Evolutionary conservation across 2,113 vertebrate species (phyloP), one percentile per base, ranked within the genome.

Genomic region (Hypanus sabinus): DNA sequence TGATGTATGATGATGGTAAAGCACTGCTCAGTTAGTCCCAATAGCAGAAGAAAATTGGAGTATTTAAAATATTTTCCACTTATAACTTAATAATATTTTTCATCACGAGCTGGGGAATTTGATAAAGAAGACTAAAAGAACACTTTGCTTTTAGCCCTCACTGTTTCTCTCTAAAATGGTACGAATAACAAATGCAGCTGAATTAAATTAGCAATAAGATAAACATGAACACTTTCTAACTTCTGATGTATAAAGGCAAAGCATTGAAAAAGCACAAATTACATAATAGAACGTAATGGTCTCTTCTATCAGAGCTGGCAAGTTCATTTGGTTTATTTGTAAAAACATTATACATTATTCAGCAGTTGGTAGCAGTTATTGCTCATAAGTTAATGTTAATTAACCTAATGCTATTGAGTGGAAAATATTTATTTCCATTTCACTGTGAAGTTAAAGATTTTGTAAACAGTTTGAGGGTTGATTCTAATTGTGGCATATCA

Each of bases 371-470:
- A 22, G 22, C 91, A 38, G 91, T 55, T 93, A 93, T 73, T 73
- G 68, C 38, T 24, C 91, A 93, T 93, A 75, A 93, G 55, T 55
- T 93, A 55, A 75, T 93, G 36, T 55, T 73, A 75, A 71, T 93
- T 93, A 93, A 93, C 24, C 30, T 46, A 30, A 93, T 75, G 36
- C 3, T 55, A 55, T 93, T 27, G 38, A 16, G 70, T 73, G 46
- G 33, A 73, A 93, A 91, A 68, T 68, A 73, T 33, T 73, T 93
- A 46, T 38, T 73, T 70, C 73, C 22, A 30, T 73, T 75, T 46
- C 70, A 55, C 70, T 75, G 38, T 93, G 71, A 75, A 93, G 5
- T 92, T 71, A 92, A 91, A 92, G 22, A 70, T 93, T 93, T 16
- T 55, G 36, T 73, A 12, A 93, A 75, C 20, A 92, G 46, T 55